Conservation (phyloP, 2,797 vertebrate species). For the Gymnocypris eckloni region DNA sequence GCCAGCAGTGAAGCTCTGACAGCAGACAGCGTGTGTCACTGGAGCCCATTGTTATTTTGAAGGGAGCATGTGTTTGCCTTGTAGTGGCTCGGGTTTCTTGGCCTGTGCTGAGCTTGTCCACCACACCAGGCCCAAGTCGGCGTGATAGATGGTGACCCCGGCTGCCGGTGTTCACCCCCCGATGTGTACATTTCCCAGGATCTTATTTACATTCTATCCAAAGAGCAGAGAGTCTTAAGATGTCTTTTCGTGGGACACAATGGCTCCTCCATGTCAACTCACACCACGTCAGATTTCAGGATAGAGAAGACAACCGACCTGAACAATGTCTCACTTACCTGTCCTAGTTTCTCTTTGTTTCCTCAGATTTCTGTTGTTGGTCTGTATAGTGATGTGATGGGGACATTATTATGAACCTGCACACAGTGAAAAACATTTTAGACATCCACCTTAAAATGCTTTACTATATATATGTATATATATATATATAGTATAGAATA, state of each 20-base stretch:
- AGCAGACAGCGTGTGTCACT: slow-evolving; percentile 72
- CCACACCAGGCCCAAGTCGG: slow-evolving; percentile 50
- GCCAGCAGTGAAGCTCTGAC: slow-evolving; percentile 66
- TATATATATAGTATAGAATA: too few species aligned
- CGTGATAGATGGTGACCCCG: slow-evolving; percentile 70
- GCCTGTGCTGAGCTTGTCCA: slow-evolving; percentile 57
- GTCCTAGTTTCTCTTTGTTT: slow-evolving; percentile 38
- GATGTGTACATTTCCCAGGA: slow-evolving; percentile 66
- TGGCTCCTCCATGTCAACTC: slow-evolving; percentile 46
- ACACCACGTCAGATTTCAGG: slow-evolving; percentile 37
- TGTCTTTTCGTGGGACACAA: slow-evolving; percentile 60
- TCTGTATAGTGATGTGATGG: not conserved
- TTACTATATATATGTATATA: too few species aligned
- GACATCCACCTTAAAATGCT: too few species aligned
- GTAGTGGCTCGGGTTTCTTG: slow-evolving; percentile 79
- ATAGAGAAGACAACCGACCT: slow-evolving; percentile 36
- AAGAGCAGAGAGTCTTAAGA: slow-evolving; percentile 60
- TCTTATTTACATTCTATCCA: slow-evolving; percentile 72
- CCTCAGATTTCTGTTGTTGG: slow-evolving; percentile 5
- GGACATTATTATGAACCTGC: slow-evolving; percentile 8
- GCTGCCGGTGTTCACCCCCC: slow-evolving; percentile 62
- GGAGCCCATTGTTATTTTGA: slow-evolving; percentile 85
- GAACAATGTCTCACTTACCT: slow-evolving; percentile 60
- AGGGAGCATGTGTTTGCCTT: slow-evolving; percentile 86
- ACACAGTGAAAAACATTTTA: not conserved